Evolutionary conservation across 2,113 vertebrate species (phyloP), one percentile per base, ranked within the genome.

Genomic region (Trichomycterus rosablanca): DNA sequence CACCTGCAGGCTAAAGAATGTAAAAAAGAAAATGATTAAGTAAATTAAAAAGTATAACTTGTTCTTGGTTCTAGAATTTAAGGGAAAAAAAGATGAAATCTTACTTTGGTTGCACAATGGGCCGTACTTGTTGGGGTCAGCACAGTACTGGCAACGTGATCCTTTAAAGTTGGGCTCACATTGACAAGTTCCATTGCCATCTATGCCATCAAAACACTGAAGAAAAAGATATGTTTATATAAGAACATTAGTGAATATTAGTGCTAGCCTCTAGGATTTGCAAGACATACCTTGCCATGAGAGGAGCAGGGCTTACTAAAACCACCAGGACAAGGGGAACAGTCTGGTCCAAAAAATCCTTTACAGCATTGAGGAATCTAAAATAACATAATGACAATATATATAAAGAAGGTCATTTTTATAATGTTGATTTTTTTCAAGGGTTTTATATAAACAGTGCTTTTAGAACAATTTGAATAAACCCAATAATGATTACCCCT

Each of bases 341-440:
- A 98, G 56, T 90, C 86, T 8, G 83, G 77, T 20, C 95, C 93
- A 1, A 89, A 95, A 82, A 97, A 98, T 1, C 95, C 95, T 76
- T 77, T 84, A 75, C 94, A 98, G 64, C 95, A 97, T 0, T 74
- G 80, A 0, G 80, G 80, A 20, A 81, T 82, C 95, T 98, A 43
- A 64, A 19, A 55, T 5, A 61, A 53, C 37, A 26, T 19, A 18
- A 22, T n/a, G n/a, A n/a, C n/a, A n/a, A n/a, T n/a, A n/a, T n/a
- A n/a, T n/a, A n/a, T 8, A 35, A 12, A 30, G 22, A 49, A 30
- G 3, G 7, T 30, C 26, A 30, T 4, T 28, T 50, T 28, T n/a
- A 10, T 20, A 3, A 37, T 14, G 20, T 22, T 14, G 20, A 7
- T 46, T 48, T 20, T 45, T 20, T 18, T 18, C 10, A 3, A 19